phyloP scores from a whole-genome alignment of 2,113 vertebrate genomes.

The Tapirus terrestris region DNA sequence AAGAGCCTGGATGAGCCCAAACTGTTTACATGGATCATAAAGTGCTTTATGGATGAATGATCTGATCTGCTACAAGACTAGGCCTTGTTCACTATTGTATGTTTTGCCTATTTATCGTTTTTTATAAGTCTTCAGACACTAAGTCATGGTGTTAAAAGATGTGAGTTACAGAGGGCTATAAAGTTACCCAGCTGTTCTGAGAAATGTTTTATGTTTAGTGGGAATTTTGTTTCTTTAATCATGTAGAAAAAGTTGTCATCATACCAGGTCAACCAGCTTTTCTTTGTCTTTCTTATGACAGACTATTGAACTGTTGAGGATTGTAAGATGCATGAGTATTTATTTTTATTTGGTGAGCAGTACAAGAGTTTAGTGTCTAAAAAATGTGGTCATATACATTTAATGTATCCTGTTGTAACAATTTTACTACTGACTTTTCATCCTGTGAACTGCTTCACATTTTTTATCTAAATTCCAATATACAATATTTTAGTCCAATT shows the following conservation, averaged over 20 bases:
- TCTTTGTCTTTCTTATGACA: constrained; percentile 6
- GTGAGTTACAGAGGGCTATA: constrained; percentile 40
- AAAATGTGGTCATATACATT: background rate
- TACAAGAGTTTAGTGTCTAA: constrained; percentile 10
- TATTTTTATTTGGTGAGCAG: constrained; percentile 59
- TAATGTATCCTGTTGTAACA: background rate
- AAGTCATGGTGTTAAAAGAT: constrained; percentile 64
- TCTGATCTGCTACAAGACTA: background rate
- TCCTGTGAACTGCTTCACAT: background rate
- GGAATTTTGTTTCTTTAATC: constrained; percentile 44
- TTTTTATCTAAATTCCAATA: background rate
- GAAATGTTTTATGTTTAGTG: constrained; percentile 45
- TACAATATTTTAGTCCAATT: background rate
- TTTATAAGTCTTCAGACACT: background rate
- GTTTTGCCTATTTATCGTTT: constrained; percentile 47
- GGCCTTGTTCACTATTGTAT: background rate
- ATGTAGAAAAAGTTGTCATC: constrained; percentile 17
- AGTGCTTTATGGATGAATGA: background rate
- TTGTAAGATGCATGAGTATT: background rate
- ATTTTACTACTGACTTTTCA: background rate
- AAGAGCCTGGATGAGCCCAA: background rate
- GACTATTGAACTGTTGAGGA: background rate
- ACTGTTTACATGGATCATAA: background rate
- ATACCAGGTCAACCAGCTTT: background rate
- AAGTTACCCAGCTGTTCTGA: constrained; percentile 56